Percentiles rank a stretch among this genome's conserved stretches.
phyloP scores from a whole-genome alignment of 2,888 invertebrate genomes.

The Notodonta dromedarius region DNA sequence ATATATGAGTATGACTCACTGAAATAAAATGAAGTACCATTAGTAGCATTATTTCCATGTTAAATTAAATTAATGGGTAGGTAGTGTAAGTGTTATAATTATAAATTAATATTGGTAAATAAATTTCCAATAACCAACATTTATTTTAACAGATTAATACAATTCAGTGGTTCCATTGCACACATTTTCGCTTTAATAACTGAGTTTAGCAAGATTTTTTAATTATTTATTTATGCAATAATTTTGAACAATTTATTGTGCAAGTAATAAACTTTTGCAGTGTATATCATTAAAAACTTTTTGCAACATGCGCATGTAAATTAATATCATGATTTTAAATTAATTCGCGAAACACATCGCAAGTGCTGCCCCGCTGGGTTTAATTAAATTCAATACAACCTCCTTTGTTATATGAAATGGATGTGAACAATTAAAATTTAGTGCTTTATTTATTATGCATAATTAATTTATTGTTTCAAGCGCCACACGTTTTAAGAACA shows the following conservation, averaged over 20 bases:
- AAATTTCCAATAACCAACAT: too few species aligned
- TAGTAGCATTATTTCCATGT: too few species aligned
- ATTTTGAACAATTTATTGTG: background rate
- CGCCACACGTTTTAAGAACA: background rate
- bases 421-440: background rate
- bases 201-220: too few species aligned
- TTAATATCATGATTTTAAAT: slow-evolving; percentile 15
- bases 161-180: too few species aligned
- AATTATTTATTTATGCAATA: too few species aligned
- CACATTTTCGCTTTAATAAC: too few species aligned
- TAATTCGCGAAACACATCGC: background rate
- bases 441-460: background rate
- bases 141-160: too few species aligned
- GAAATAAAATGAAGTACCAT: too few species aligned
- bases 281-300: background rate
- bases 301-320: slow-evolving; percentile 18
- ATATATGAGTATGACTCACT: too few species aligned
- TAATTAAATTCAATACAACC: slow-evolving; percentile 15
- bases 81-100: too few species aligned
- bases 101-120: too few species aligned
- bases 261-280: background rate
- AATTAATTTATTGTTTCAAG: background rate
- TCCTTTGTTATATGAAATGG: background rate
- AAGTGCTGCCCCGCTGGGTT: slow-evolving; percentile 17
- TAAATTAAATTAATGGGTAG: too few species aligned